A percentile compares a stretch with the other conserved stretches of the same genome.
phyloP scores from a whole-genome alignment of 2,113 vertebrate genomes.

The Thomomys bottae region DNA sequence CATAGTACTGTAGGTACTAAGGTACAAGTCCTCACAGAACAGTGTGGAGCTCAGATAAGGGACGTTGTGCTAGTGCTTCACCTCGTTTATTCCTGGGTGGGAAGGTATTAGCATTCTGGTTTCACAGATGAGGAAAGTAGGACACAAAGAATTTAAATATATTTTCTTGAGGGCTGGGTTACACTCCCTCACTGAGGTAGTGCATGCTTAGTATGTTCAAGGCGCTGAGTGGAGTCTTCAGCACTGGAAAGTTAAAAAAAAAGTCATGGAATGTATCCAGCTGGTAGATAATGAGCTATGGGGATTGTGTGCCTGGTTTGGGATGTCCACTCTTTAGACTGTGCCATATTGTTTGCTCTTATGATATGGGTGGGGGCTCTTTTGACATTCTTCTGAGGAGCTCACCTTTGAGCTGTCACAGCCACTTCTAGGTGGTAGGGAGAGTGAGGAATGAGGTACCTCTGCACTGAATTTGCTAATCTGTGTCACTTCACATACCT shows the following conservation, averaged over 20 bases:
- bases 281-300: neutral
- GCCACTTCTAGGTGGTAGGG: neutral
- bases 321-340: neutral
- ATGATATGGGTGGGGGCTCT: neutral
- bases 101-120: neutral
- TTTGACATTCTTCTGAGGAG: neutral
- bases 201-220: neutral
- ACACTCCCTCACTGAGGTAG: neutral
- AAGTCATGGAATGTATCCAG: neutral
- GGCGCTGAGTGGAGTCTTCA: too few relatives aligned
- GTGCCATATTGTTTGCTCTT: neutral
- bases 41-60: neutral
- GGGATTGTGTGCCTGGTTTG: neutral
- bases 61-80: neutral
- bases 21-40: neutral
- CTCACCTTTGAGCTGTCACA: neutral
- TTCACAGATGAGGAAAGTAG: constrained; percentile 43
- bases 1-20: neutral
- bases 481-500: neutral
- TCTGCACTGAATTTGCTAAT: neutral
- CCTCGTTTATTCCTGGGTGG: neutral
- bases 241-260: neutral
- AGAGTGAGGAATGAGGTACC: neutral
- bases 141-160: constrained; percentile 26
- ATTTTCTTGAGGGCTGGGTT: neutral